Percentiles rank a stretch among this genome's conserved stretches.
Conservation (phyloP, 2,113 vertebrate species). For the Phaethornis superciliosus region DNA sequence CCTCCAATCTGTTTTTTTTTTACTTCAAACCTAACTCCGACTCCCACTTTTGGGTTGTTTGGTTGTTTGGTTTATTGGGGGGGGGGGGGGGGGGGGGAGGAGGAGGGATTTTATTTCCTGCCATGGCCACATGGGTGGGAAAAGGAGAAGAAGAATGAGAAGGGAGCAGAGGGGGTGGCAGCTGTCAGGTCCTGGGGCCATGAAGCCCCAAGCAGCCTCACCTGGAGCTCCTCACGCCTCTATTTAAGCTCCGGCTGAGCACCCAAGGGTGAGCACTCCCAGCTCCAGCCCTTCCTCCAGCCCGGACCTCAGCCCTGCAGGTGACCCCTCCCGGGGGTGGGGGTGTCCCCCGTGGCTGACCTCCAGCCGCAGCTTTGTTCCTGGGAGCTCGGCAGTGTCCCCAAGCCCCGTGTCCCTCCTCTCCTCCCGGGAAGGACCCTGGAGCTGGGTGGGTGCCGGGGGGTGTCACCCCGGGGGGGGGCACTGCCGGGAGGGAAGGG, state of each 20-base stretch:
- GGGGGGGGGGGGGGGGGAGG: fast-evolving
- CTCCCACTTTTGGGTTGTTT: background rate
- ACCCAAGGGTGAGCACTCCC: fast-evolving
- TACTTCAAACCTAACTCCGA: background rate
- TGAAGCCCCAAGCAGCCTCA: background rate
- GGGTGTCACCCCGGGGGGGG: background rate
- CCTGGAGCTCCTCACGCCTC: background rate
- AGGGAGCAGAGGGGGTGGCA: fast-evolving
- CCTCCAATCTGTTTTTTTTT: background rate
- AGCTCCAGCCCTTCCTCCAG: fast-evolving
- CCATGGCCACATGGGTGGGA: too few relatives aligned
- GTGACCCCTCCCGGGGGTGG: background rate
- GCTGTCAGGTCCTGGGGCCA: background rate
- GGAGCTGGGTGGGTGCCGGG: fast-evolving
- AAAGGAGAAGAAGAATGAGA: too few relatives aligned
- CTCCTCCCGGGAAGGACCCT: background rate
- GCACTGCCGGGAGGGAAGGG: background rate
- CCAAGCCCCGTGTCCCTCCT: background rate
- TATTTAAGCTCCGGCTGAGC: background rate
- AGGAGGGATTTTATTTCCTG: background rate
- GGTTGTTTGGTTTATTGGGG: too few relatives aligned
- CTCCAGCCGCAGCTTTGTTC: background rate
- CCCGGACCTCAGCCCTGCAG: background rate
- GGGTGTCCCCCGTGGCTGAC: fast-evolving
- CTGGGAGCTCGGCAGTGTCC: fast-evolving